Evolutionary conservation across 2,797 vertebrate genomes (phyloP).

Genomic region (Synaphobranchus kaupii): DNA sequence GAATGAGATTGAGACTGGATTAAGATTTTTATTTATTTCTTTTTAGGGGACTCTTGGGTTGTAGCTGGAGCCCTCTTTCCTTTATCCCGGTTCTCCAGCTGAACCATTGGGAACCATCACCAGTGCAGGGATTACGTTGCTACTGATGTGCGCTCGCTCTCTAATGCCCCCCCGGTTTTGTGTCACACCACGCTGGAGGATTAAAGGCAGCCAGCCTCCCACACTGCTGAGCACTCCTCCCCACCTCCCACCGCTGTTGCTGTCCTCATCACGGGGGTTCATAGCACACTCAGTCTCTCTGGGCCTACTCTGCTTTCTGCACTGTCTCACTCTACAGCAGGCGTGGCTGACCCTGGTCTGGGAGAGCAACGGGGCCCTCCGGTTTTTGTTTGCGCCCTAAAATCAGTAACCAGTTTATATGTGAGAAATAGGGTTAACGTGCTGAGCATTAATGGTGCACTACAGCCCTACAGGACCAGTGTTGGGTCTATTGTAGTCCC

Average conservation of each 20-base stretch:
- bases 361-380: neutral
- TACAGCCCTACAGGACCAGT: neutral
- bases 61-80: conserved; percentile 32
- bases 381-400: neutral
- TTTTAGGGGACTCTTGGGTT: conserved; percentile 36
- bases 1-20: conserved; percentile 51
- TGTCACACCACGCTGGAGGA: conserved; percentile 9
- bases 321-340: neutral
- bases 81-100: neutral
- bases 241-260: neutral
- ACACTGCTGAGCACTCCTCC: conserved; percentile 7
- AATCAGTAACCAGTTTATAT: neutral
- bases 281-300: neutral
- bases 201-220: conserved; percentile 16
- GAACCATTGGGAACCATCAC: neutral
- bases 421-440: neutral
- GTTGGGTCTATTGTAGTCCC: neutral
- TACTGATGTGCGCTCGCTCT: neutral
- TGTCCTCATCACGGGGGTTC: neutral
- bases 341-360: neutral
- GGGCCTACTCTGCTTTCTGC: neutral
- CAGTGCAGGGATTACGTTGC: conserved; percentile 17
- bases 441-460: neutral
- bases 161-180: neutral
- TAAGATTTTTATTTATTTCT: conserved; percentile 40